phyloP scores from a whole-genome alignment of 2,888 invertebrate species.

The Drosophila robusta region DNA sequence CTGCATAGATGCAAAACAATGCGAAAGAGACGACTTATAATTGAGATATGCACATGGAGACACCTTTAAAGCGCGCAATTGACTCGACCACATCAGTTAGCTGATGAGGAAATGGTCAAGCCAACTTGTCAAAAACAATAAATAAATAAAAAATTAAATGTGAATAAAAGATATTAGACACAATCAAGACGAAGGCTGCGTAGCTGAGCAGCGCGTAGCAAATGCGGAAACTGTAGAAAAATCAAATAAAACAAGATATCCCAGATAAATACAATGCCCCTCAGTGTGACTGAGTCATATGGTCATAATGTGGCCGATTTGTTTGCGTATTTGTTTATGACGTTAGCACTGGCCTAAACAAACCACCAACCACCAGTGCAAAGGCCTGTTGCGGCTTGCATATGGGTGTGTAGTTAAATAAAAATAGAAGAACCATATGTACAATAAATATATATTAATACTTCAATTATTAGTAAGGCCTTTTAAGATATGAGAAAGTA shows the following conservation, averaged over 20 bases:
- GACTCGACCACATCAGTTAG: slow-evolving; percentile 23
- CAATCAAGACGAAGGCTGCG: slow-evolving; percentile 19
- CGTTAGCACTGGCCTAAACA: slow-evolving; percentile 23
- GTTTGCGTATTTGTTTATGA: slow-evolving; percentile 31
- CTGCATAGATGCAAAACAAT: slow-evolving; percentile 20
- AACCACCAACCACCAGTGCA: slow-evolving; percentile 12
- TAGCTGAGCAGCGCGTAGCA: slow-evolving; percentile 11
- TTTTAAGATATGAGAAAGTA: neutral
- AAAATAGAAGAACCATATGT: neutral
- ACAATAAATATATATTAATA: neutral
- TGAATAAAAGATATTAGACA: slow-evolving; percentile 2
- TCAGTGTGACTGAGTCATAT: slow-evolving; percentile 14
- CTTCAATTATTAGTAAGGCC: neutral
- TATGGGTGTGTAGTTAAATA: neutral
- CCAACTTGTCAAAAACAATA: slow-evolving; percentile 34
- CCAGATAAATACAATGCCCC: slow-evolving; percentile 22
- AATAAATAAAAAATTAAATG: slow-evolving; percentile 7
- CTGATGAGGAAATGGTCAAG: slow-evolving; percentile 31
- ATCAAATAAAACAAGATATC: slow-evolving; percentile 12
- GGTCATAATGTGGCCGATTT: slow-evolving; percentile 46
- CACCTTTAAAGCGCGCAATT: slow-evolving; percentile 29
- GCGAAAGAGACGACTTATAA: slow-evolving; percentile 36
- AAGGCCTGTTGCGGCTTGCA: neutral
- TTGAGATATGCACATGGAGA: slow-evolving; percentile 46
- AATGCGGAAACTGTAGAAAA: slow-evolving; percentile 54